These are phyloP conservation scores for Lamellibrachia satsuma DNA, from an alignment of 2,888 invertebrate genomes.

Conservation along the genomic window DNA sequence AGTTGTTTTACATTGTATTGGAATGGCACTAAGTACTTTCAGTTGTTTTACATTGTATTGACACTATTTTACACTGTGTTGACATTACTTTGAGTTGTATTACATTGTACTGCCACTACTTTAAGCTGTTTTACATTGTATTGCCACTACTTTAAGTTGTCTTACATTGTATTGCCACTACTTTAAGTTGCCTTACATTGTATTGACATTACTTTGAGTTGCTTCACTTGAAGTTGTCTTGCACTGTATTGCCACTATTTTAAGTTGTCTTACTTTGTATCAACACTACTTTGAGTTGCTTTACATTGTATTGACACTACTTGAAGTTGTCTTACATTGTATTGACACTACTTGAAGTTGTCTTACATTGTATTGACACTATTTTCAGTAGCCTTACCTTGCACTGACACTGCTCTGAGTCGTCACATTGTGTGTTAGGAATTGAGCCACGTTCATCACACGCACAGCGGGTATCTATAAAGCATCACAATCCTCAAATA, in stretches of 20 bases:
- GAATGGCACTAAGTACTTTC: too few species aligned
- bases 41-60: too few species aligned
- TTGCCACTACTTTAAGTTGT: slow-evolving; percentile 70
- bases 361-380: neutral
- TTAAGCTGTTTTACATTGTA: slow-evolving; percentile 72
- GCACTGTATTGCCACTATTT: neutral
- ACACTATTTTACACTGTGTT: too few species aligned
- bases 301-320: slow-evolving; percentile 66
- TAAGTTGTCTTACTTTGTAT: slow-evolving; percentile 71
- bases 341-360: slow-evolving; percentile 45
- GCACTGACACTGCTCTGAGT: slow-evolving; percentile 72
- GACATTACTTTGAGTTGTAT: neutral
- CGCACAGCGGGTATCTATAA: slow-evolving; percentile 67
- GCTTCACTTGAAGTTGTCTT: neutral
- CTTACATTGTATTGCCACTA: slow-evolving; percentile 68
- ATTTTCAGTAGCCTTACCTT: slow-evolving; percentile 68
- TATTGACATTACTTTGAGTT: too few species aligned
- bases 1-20: too few species aligned
- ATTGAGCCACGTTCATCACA: slow-evolving; percentile 76
- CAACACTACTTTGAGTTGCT: slow-evolving; percentile 70
- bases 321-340: neutral
- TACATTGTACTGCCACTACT: neutral
- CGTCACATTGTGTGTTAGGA: slow-evolving; percentile 68
- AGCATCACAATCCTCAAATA: neutral
- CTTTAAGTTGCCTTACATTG: too few species aligned